phyloP scores from a whole-genome alignment of 2,888 invertebrate genomes.

The Peribatodes rhomboidaria region DNA sequence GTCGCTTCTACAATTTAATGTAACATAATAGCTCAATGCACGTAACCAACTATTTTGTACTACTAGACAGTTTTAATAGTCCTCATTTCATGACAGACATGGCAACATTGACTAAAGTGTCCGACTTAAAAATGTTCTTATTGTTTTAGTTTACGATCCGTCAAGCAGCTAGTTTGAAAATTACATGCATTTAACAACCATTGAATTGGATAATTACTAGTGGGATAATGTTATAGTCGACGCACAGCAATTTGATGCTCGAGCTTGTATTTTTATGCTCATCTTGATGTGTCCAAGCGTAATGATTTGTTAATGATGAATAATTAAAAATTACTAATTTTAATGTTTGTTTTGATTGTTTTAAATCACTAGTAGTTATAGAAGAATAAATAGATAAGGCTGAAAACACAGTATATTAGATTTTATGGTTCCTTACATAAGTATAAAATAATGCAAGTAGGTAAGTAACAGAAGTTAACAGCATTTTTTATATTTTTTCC shows the following conservation, averaged over 20 bases:
- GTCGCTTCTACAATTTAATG: too few species aligned
- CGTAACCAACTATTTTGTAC: conserved; percentile 51
- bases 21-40: neutral
- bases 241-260: conserved; percentile 64
- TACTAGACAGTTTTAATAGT: conserved; percentile 48
- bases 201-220: conserved; percentile 78
- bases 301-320: conserved; percentile 44
- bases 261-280: conserved; percentile 60
- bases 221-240: conserved; percentile 68
- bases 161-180: conserved; percentile 68
- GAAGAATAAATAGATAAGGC: neutral
- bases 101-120: conserved; percentile 63
- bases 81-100: conserved; percentile 53
- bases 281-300: conserved; percentile 54
- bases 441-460: too few species aligned
- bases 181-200: conserved; percentile 72
- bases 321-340: conserved; percentile 27
- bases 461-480: too few species aligned
- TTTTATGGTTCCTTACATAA: too few species aligned
- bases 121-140: conserved; percentile 61
- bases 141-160: conserved; percentile 70
- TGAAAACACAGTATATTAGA: neutral
- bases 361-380: neutral
- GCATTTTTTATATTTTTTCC: too few species aligned
- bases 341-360: conserved; percentile 25